phyloP scores from a whole-genome alignment of 92 coral and sea anemone genomes.

The Paramuricea clavata region DNA sequence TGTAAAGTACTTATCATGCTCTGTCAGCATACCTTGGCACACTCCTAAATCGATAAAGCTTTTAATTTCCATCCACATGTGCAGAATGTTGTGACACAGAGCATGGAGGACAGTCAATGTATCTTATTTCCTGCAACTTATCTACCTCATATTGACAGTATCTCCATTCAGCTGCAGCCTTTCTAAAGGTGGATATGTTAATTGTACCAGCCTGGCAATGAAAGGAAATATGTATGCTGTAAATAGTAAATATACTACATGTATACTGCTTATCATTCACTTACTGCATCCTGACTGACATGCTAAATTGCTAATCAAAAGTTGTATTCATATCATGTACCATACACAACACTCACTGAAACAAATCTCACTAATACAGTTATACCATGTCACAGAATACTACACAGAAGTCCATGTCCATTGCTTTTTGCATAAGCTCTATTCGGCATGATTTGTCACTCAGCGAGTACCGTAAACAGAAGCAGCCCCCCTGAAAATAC shows the following conservation, averaged over 20 bases:
- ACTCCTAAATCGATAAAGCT: slow-evolving; percentile 18
- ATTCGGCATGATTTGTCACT: no score
- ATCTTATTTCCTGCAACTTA: not conserved
- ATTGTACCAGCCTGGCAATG: not conserved
- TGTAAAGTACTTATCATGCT: no score
- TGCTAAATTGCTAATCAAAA: no score
- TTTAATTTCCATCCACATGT: slow-evolving; percentile 30
- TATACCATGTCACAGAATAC: no score
- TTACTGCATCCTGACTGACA: no score
- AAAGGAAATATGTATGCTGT: not conserved
- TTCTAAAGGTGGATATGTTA: not conserved
- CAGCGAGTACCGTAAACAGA: no score
- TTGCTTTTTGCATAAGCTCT: no score
- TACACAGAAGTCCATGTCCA: no score
- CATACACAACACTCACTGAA: not conserved
- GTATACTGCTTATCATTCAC: no score
- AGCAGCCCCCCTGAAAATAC: no score
- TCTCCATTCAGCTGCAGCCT: not conserved
- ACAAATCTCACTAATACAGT: no score
- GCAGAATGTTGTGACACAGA: slow-evolving; percentile 3
- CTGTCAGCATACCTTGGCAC: slow-evolving; percentile 21
- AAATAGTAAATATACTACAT: no score
- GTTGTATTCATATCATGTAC: not conserved
- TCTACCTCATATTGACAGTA: slow-evolving; percentile 12
- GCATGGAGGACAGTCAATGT: slow-evolving; percentile 13